Conservation (phyloP, 2,888 invertebrate genomes). For the Bellardia pandia region DNA sequence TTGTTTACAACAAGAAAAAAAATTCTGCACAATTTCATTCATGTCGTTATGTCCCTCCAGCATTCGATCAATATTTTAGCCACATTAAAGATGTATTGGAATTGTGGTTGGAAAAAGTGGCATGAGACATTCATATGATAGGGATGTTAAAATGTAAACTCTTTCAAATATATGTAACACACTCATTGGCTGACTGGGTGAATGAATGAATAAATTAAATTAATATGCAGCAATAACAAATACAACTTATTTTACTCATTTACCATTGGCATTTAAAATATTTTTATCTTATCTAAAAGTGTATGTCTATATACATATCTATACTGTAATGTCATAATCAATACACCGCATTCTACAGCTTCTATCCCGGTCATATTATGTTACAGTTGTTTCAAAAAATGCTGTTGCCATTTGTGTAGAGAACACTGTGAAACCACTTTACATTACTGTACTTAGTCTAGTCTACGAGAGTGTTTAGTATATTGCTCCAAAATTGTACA, state of each 20-base stretch:
- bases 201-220: conserved; percentile 10
- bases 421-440: conserved; percentile 57
- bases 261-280: conserved; percentile 41
- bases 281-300: conserved; percentile 5
- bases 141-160: conserved; percentile 3
- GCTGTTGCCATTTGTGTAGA: conserved; percentile 11
- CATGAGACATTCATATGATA: conserved; percentile 1
- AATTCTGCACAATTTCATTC: not conserved
- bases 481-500: too few species aligned
- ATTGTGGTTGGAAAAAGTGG: conserved; percentile 47
- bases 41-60: conserved; percentile 32
- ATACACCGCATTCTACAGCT: not conserved
- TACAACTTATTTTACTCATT: conserved; percentile 19
- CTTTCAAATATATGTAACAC: conserved; percentile 13
- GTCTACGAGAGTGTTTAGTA: not conserved
- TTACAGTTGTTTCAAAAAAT: not conserved
- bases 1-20: conserved; percentile 17
- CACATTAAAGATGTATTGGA: conserved; percentile 66
- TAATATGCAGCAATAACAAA: conserved; percentile 27
- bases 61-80: conserved; percentile 66
- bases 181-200: not conserved
- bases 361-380: not conserved
- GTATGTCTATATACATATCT: not conserved
- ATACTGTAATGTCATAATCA: conserved; percentile 19
- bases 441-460: conserved; percentile 25